A percentile compares a stretch with the other conserved stretches of the same genome.
Conservation (phyloP, 2,797 vertebrate species). For the Gymnothorax reevesii region DNA sequence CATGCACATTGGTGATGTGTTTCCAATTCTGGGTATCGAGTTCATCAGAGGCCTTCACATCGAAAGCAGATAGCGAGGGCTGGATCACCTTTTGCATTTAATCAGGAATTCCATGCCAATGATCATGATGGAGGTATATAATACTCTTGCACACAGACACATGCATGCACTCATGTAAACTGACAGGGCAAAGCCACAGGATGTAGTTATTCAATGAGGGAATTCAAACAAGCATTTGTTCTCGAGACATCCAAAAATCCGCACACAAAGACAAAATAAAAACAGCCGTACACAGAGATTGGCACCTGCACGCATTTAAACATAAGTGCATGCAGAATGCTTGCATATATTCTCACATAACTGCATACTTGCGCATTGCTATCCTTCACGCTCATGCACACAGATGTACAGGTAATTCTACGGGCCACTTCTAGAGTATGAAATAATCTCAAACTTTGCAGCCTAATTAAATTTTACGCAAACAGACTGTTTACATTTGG, state of each 20-base stretch:
- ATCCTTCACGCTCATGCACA: too few species aligned
- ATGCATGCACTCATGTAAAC: background rate
- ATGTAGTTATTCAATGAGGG: constrained; percentile 4
- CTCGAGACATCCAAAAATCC: background rate
- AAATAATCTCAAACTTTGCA: constrained; percentile 19
- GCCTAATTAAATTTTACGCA: constrained; percentile 23
- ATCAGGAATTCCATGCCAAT: background rate
- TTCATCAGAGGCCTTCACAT: constrained; percentile 19
- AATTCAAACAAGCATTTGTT: background rate
- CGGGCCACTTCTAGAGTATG: background rate
- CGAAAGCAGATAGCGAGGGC: background rate
- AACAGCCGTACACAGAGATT: background rate
- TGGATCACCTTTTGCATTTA: background rate
- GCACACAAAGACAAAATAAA: background rate
- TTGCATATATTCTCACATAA: background rate
- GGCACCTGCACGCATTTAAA: background rate
- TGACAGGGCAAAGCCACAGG: too few species aligned
- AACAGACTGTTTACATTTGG: constrained; percentile 20
- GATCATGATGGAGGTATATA: background rate
- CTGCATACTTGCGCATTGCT: too few species aligned
- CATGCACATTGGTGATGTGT: background rate
- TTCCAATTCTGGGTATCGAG: constrained; percentile 25
- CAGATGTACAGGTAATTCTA: background rate
- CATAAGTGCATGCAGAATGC: background rate
- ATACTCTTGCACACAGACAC: background rate